Conservation (phyloP, 1,140 invertebrate species). For the Idris sp. region DNA sequence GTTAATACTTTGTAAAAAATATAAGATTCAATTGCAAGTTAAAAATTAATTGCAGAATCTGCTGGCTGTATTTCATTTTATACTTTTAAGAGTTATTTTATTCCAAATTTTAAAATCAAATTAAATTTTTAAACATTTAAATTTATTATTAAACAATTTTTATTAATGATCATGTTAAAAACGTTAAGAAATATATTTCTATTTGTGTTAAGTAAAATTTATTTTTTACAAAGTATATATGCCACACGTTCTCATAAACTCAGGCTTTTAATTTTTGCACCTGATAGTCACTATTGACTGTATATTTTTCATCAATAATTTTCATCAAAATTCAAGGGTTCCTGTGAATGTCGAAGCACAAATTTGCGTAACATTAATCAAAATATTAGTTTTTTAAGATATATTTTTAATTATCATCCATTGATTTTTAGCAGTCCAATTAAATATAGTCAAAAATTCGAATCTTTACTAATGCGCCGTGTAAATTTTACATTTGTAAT, state of each 20-base stretch:
- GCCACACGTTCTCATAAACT: constrained; percentile 26
- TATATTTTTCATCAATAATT: constrained; percentile 11
- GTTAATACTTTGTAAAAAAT: constrained; percentile 43
- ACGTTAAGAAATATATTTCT: too few relatives aligned
- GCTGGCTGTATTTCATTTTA: too few relatives aligned
- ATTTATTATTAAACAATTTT: too few relatives aligned
- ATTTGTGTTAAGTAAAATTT: too few relatives aligned
- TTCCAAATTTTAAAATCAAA: too few relatives aligned
- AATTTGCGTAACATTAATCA: constrained; percentile 24
- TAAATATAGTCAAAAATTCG: background rate
- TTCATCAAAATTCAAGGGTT: constrained; percentile 28
- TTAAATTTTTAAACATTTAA: too few relatives aligned
- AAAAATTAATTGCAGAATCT: too few relatives aligned
- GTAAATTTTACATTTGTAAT: background rate
- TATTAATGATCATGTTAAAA: too few relatives aligned
- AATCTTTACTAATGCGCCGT: constrained; percentile 7
- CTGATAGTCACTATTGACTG: constrained; percentile 23
- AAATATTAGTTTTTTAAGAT: constrained; percentile 8
- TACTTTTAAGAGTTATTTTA: too few relatives aligned
- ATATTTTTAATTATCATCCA: constrained; percentile 7
- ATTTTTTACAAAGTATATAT: constrained; percentile 45
- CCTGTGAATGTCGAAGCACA: constrained; percentile 36
- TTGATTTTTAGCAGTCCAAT: constrained; percentile 2
- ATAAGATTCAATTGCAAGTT: constrained; percentile 3
- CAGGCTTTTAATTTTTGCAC: constrained; percentile 52